Evolutionary conservation across 2,113 vertebrate species (phyloP), one percentile per base, ranked within the genome.

Genomic region (Campylorhamphus procurvoides): DNA sequence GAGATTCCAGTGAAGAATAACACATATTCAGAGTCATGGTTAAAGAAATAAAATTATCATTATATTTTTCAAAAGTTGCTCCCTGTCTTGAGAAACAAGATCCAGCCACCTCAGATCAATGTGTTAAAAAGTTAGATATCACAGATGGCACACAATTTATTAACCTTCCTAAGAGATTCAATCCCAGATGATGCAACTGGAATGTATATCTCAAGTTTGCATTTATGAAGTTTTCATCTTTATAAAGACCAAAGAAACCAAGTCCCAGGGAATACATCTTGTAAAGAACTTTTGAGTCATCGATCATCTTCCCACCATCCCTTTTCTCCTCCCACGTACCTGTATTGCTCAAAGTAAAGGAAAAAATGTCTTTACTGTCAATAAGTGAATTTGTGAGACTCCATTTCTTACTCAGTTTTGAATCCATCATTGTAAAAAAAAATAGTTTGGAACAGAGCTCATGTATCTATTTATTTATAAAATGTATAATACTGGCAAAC

Each of bases 281-380:
- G 72, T 74, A 77, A 88, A 74, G 96, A 92, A 92, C 94, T 96
- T 95, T 84, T 94, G 94, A 96, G 90, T 97, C 96, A 96, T 96
- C 79, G 67, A 94, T 96, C 92, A 90, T 93, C 90, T 97, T 96
- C 93, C 96, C 95, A 96, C 94, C 86, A 92, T 81, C 76, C 66
- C 35, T 88, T 84, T 96, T 91, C 78, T 95, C 79, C 68, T 96
- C 95, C 93, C 60, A 96, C 93, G 1, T 93, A 95, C 90, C 91
- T 95, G 85, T 83, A 84, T 88, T 91, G 75, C 94, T 94, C 52
- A 90, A 93, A 77, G 49, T 78, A 68, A 80, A 85, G 75, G 76
- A 86, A 90, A 85, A 96, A 88, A 69, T 75, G 35, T 74, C 90
- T 93, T 67, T 68, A 71, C 62, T 85, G 78, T 88, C 94, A 96